These are phyloP conservation scores for Myathropa florea DNA, from an alignment of 2,888 invertebrate genomes.

Conservation along the genomic window DNA sequence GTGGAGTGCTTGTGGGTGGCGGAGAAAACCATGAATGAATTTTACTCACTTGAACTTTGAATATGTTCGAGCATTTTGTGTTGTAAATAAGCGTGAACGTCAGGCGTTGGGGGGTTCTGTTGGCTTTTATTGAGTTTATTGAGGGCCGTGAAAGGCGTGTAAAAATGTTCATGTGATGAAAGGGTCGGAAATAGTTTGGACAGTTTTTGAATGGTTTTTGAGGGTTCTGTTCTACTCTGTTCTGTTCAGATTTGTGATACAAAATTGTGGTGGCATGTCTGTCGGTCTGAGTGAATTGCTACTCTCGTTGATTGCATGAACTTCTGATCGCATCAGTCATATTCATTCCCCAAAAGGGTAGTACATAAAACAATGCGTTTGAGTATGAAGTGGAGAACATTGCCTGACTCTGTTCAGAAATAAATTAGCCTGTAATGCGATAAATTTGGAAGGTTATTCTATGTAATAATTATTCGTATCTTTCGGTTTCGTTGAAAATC, in stretches of 20 bases:
- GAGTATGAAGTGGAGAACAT: no score
- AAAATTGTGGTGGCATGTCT: not conserved
- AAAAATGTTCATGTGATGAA: not conserved
- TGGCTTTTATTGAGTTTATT: not conserved
- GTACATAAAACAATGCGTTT: no score
- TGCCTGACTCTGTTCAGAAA: no score
- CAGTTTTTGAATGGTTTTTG: not conserved
- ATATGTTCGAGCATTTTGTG: not conserved
- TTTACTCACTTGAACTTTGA: conserved; percentile 11
- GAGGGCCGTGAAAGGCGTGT: not conserved
- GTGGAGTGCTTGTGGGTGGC: not conserved
- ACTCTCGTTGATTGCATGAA: not conserved
- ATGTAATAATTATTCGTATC: no score
- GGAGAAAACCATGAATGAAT: conserved; percentile 9
- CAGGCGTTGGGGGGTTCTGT: not conserved
- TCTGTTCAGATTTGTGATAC: not conserved
- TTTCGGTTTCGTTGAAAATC: no score
- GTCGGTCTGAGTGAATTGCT: not conserved
- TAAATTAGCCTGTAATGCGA: no score
- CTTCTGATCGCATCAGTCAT: no score
- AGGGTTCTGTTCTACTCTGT: not conserved
- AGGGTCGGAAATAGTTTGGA: not conserved
- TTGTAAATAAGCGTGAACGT: conserved; percentile 11
- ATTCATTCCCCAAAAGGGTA: no score
- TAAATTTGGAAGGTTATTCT: no score